Evolutionary conservation across 2,113 vertebrate genomes (phyloP).

Genomic region (Lagopus leucura): DNA sequence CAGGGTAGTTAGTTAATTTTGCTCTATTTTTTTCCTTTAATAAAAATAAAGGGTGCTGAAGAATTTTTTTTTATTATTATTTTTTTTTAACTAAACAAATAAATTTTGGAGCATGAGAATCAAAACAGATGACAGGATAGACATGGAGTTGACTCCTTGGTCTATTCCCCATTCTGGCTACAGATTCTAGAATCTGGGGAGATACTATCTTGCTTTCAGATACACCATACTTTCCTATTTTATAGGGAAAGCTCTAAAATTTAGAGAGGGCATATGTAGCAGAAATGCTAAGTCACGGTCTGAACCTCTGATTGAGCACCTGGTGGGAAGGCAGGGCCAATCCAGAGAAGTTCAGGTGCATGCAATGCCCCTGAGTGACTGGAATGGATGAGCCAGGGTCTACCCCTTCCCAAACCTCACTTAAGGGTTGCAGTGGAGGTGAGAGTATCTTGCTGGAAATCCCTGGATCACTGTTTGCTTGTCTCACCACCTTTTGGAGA

Average conservation of each 20-base stretch:
- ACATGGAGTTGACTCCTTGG: neutral
- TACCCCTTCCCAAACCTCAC: too few species aligned
- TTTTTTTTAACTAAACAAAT: neutral
- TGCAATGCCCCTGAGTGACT: too few species aligned
- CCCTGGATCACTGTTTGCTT: neutral
- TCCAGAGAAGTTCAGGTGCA: too few species aligned
- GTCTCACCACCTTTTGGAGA: neutral
- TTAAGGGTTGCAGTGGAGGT: too few species aligned
- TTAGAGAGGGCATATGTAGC: neutral
- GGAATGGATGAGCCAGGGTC: too few species aligned
- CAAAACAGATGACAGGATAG: accelerated
- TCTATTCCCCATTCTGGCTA: neutral
- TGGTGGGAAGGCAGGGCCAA: too few species aligned
- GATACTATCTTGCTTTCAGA: neutral
- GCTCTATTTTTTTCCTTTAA: neutral
- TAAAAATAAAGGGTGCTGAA: neutral
- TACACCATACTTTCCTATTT: neutral
- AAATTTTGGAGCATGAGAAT: neutral
- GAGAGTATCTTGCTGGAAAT: too few species aligned
- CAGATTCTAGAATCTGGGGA: neutral
- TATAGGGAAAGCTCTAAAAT: neutral
- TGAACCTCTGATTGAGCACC: too few species aligned
- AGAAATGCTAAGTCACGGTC: too few species aligned
- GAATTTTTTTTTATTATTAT: too few species aligned
- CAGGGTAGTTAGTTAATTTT: neutral